Base-by-base conservation (phyloP, 2,113 vertebrate genomes). In the Gorsachius goisagi region DNA sequence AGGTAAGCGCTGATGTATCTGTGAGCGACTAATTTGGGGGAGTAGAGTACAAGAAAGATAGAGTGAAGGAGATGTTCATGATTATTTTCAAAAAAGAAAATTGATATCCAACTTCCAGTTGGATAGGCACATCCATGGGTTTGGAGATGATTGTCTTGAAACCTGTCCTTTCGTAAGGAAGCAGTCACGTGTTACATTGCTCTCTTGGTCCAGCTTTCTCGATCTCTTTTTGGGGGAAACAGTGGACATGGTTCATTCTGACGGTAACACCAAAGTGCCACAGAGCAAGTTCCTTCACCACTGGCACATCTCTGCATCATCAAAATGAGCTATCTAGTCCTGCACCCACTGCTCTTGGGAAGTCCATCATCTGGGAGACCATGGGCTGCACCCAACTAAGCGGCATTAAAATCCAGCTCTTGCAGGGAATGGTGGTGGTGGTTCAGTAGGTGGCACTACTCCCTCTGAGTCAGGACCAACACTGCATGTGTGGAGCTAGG, bases 371-470 rank as follows among this genome's bases (percentile, higher is more conserved):
- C 71, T 64, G 41, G 39, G 35, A 71, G 27, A 55, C 35, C 52
- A 21, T 18, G 52, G 56, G 32, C 41, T 92, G 80, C 56, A 58
- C 37, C 73, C 52, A 68, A 23, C 39, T 8, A 24, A 39, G n/a
- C 30, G 17, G 23, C 37, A 58, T 24, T 41, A 68, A 80, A 72
- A 85, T 69, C 88, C 69, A 84, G 19, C 64, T 76, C 53, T 50
- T 33, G 37, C 37, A 69, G 72, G 28, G 62, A 53, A n/a, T 6
- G 24, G 56, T 66, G 64, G 67, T 59, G 52, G 44, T 56, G n/a
- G 14, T 80, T 96, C 94, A 93, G 95, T 52, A 96, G 94, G 76
- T 95, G 95, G 92, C 95, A 95, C 75, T 93, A 49, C 63, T 95
- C 28, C 59, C 95, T 94, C 89, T 52, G 88, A 79, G 56, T 79